A percentile compares a stretch with the other conserved stretches of the same genome.
phyloP scores from a whole-genome alignment of 2,888 invertebrate species.

The Tenthredo scrophulariae region DNA sequence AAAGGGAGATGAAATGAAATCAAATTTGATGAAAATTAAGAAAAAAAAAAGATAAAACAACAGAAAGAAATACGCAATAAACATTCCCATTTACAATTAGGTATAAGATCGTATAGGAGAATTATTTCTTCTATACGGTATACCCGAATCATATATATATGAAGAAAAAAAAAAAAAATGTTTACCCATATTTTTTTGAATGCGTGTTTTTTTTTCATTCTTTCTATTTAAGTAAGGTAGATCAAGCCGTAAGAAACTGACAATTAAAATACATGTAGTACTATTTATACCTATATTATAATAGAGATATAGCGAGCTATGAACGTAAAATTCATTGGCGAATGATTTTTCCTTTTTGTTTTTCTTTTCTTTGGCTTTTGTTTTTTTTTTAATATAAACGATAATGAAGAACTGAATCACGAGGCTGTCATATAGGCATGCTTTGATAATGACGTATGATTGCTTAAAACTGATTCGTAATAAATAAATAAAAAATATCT shows the following conservation, averaged over 20 bases:
- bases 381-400: constrained; percentile 55
- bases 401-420: constrained; percentile 59
- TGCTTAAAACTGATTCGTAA: neutral
- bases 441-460: constrained; percentile 19
- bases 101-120: neutral
- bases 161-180: constrained; percentile 67
- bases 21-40: constrained; percentile 71
- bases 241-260: constrained; percentile 1
- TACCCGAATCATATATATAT: too few species aligned
- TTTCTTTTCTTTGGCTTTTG: too few species aligned
- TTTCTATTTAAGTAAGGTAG: constrained; percentile 41
- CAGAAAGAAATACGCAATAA: constrained; percentile 73
- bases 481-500: neutral
- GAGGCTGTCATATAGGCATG: constrained; percentile 30
- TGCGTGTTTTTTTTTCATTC: constrained; percentile 60
- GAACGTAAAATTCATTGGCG: neutral
- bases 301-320: neutral
- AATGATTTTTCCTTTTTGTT: neutral
- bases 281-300: neutral
- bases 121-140: neutral
- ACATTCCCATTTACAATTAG: constrained; percentile 61
- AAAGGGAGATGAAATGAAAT: constrained; percentile 81
- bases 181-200: constrained; percentile 71
- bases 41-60: constrained; percentile 57
- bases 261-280: neutral